Base-by-base conservation (phyloP, 2,797 vertebrate species). In the Nannoperca obscura region DNA sequence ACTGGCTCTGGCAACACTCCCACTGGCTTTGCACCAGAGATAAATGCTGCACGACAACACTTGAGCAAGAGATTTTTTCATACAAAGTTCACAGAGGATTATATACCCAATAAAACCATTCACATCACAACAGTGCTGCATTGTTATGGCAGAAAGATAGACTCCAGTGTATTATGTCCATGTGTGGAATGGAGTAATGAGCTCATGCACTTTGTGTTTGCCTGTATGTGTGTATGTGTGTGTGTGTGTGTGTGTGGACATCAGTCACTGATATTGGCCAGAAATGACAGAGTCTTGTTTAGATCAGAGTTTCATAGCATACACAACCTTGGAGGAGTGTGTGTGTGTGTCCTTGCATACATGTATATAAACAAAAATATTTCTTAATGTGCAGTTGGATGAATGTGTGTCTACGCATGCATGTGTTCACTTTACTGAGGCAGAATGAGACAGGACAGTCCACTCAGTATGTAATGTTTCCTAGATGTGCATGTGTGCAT, bases 211-310 rank as follows among this genome's bases (percentile, higher is more conserved):
- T 74, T 47, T 68, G 19, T 76, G 49, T 74, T 74, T 84, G 68
- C 8, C 17, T 60, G 24, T 24, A 2, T 68, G 40, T 42, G 65
- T 22, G 30, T 73, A 54, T 46, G 49, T 36, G 5, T 62, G 46
- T 24, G 50, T 12, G 36, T 46, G 49, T 32, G 5, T 60, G 40
- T n/a, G 50, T 10, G 36, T 4, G 44, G 7, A 27, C 50, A 75
- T 74, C 24, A 62, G 50, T 80, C 62, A 52, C 34, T 64, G 73
- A 78, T 79, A 77, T n/a, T 84, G 81, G 55, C 68, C 70, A 70
- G 85, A 86, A 76, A 60, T 32, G 71, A 78, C 64, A 68, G 50
- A 54, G 49, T 64, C 49, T 82, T 86, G 87, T 89, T 88, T 81
- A 81, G 79, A 83, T 87, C 62, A 90, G 27, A 61, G 68, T 38